Conservation (phyloP, 2,888 invertebrate genomes). For the Ophion ellenae region DNA sequence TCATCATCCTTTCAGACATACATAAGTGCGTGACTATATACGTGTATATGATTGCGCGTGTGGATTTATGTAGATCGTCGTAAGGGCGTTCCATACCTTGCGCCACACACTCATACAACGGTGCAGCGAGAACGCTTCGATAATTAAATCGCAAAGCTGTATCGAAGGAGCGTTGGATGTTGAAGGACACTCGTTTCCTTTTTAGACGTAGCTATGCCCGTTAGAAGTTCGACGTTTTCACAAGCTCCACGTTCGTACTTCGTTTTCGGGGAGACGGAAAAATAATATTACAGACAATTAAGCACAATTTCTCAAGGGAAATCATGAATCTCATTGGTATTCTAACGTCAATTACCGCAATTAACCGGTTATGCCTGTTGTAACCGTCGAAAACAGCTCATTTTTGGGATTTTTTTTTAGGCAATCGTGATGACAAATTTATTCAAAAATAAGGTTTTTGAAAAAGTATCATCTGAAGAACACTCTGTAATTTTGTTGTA, state of each 20-base stretch:
- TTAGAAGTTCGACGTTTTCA: neutral
- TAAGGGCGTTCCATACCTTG: constrained; percentile 30
- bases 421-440: too few relatives aligned
- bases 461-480: too few relatives aligned
- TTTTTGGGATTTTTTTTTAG: too few relatives aligned
- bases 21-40: constrained; percentile 36
- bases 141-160: constrained; percentile 48
- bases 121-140: constrained; percentile 28
- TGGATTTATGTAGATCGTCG: constrained; percentile 8
- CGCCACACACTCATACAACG: constrained; percentile 20
- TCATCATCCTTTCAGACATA: constrained; percentile 65
- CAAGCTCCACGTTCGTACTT: neutral
- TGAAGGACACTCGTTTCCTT: neutral
- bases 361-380: too few relatives aligned
- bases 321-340: too few relatives aligned
- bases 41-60: constrained; percentile 1
- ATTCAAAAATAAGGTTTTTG: too few relatives aligned
- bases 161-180: neutral
- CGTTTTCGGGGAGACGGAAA: neutral
- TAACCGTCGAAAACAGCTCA: too few relatives aligned
- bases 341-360: too few relatives aligned
- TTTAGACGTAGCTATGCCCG: neutral
- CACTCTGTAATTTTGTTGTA: too few relatives aligned
- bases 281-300: neutral
- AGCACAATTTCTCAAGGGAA: too few relatives aligned